Conservation (phyloP, 2,797 vertebrate genomes). For the Intellagama lesueurii region DNA sequence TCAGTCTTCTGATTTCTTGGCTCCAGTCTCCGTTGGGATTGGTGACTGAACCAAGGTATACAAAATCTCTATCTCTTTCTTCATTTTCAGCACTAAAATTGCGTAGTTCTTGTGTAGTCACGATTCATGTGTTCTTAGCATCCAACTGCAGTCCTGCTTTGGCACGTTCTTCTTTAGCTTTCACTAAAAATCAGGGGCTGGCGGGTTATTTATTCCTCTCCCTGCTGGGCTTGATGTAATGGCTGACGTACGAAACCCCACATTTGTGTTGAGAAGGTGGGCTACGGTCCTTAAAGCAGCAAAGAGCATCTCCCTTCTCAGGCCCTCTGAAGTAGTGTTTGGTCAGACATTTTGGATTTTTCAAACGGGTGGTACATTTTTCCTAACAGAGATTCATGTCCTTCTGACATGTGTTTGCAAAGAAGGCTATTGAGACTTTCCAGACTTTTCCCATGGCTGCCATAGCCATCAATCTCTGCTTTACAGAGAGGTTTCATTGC, state of each 20-base stretch:
- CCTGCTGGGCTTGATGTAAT: no score
- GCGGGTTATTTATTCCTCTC: no score
- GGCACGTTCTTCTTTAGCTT: no score
- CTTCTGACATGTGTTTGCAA: background rate
- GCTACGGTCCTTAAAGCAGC: background rate
- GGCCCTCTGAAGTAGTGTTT: background rate
- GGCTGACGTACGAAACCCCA: background rate
- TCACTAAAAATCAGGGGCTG: no score
- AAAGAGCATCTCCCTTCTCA: background rate
- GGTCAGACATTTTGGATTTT: constrained; percentile 18
- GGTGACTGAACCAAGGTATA: no score
- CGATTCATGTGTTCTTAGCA: no score
- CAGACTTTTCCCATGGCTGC: background rate
- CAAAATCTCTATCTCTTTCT: no score
- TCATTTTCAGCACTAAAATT: no score
- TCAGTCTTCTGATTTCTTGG: no score
- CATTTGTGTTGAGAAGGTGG: background rate
- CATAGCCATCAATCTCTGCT: background rate
- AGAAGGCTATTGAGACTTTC: background rate
- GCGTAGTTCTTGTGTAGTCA: no score
- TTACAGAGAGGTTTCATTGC: constrained; percentile 34
- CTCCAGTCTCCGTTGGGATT: no score
- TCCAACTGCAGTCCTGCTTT: no score
- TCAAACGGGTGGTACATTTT: accelerated
- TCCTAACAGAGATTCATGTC: background rate